Evolutionary conservation across 2,113 vertebrate species (phyloP).

Genomic region (Lophochroa leadbeateri): DNA sequence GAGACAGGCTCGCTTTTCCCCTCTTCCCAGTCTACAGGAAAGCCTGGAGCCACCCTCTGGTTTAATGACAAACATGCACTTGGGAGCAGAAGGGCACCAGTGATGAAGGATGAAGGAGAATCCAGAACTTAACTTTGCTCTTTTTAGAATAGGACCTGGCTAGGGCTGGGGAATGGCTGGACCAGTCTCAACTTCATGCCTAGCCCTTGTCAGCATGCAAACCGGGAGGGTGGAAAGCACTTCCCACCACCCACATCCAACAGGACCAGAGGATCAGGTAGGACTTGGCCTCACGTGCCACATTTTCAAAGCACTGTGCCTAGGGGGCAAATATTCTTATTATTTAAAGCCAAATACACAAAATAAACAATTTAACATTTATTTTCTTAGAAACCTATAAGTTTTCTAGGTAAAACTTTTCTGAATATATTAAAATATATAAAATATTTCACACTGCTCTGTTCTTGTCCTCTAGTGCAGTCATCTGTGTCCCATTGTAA

Average conservation of each 20-base stretch:
- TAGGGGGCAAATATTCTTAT: neutral
- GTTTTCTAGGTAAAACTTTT: neutral
- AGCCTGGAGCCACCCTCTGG: neutral
- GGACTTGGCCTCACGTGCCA: neutral
- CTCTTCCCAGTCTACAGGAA: neutral
- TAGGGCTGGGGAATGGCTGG: neutral
- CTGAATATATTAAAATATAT: neutral
- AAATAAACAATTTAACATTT: neutral
- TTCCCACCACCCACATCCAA: neutral
- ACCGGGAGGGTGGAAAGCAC: neutral
- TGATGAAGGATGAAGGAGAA: neutral
- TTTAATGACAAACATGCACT: neutral
- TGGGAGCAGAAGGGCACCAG: neutral
- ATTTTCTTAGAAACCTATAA: neutral
- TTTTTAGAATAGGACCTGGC: neutral
- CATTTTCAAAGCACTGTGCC: fast-evolving
- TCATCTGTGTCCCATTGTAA: neutral
- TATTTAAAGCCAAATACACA: neutral
- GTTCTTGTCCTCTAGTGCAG: neutral
- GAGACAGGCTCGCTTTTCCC: neutral
- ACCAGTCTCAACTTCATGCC: neutral
- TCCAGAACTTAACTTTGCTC: neutral
- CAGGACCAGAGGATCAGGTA: neutral
- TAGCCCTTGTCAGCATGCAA: too few species aligned
- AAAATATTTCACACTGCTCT: neutral